Evolutionary conservation across 2,888 invertebrate species (phyloP).

Genomic region (Celastrina argiolus): DNA sequence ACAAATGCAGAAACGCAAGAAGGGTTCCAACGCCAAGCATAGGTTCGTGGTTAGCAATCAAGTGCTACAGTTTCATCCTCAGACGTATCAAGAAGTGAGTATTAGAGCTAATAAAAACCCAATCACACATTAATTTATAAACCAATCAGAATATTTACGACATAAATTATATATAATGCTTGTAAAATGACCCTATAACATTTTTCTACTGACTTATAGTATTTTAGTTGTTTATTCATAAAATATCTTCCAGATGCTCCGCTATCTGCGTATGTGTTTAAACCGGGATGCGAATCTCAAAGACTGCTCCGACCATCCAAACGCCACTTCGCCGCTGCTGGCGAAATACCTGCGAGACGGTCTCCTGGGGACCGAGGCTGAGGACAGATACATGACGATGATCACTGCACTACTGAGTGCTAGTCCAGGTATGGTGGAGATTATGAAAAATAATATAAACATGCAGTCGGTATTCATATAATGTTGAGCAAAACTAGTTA

Average conservation of each 20-base stretch:
- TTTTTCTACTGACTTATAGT: no score
- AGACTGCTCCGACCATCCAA: conserved; percentile 79
- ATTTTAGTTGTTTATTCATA: no score
- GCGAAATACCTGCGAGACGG: conserved; percentile 79
- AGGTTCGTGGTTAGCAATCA: conserved; percentile 81
- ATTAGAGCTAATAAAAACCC: neutral
- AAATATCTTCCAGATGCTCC: conserved; percentile 84
- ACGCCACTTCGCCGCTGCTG: conserved; percentile 81
- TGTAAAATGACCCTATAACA: no score
- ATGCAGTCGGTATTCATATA: no score
- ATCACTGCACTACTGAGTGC: conserved; percentile 81
- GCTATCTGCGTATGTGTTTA: conserved; percentile 88
- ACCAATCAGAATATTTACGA: no score
- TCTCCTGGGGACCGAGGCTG: conserved; percentile 75
- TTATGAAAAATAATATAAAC: no score
- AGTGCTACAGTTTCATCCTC: conserved; percentile 83
- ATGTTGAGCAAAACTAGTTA: no score
- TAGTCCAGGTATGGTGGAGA: conserved; percentile 82
- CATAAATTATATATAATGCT: no score
- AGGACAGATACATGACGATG: conserved; percentile 83
- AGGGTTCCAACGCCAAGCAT: conserved; percentile 75
- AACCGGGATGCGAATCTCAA: conserved; percentile 77
- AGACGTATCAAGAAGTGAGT: conserved; percentile 85
- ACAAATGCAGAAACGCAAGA: conserved; percentile 80
- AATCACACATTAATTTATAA: no score